phyloP scores from a whole-genome alignment of 1,140 invertebrate species.

The Solenopsis fugax region DNA sequence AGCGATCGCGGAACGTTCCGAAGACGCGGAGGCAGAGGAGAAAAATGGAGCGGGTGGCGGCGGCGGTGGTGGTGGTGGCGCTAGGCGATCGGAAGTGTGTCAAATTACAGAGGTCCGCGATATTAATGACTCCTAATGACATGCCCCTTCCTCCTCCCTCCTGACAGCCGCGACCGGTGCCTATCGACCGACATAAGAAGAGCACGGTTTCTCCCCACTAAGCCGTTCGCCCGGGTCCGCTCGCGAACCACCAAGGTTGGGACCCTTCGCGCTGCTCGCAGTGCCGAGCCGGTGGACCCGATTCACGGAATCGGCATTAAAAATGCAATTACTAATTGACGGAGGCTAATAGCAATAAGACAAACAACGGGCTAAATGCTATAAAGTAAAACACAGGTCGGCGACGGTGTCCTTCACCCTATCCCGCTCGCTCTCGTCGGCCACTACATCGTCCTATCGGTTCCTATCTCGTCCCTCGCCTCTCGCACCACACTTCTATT shows the following conservation, averaged over 20 bases:
- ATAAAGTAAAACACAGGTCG: constrained; percentile 86
- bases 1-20: constrained; percentile 17
- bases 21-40: constrained; percentile 40
- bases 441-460: constrained; percentile 46
- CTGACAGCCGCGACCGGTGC: constrained; percentile 54
- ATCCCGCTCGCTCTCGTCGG: not conserved
- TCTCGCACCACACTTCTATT: constrained; percentile 29
- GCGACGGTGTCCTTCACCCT: constrained; percentile 68
- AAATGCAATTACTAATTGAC: constrained; percentile 87
- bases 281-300: constrained; percentile 59
- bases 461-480: not conserved
- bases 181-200: constrained; percentile 13
- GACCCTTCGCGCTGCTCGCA: not conserved
- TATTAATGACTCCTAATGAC: constrained; percentile 86
- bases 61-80: constrained; percentile 74
- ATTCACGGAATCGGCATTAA: constrained; percentile 86
- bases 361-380: constrained; percentile 86
- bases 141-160: constrained; percentile 80
- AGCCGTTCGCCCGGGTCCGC: not conserved
- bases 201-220: constrained; percentile 39
- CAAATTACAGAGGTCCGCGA: constrained; percentile 85
- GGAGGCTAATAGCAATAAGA: constrained; percentile 86
- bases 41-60: constrained; percentile 78
- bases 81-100: constrained; percentile 85
- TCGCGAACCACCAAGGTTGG: constrained; percentile 44